A percentile compares a stretch with the other conserved stretches of the same genome.
Evolutionary conservation across 2,888 invertebrate species (phyloP).

Genomic region (Drosophila meridiana): DNA sequence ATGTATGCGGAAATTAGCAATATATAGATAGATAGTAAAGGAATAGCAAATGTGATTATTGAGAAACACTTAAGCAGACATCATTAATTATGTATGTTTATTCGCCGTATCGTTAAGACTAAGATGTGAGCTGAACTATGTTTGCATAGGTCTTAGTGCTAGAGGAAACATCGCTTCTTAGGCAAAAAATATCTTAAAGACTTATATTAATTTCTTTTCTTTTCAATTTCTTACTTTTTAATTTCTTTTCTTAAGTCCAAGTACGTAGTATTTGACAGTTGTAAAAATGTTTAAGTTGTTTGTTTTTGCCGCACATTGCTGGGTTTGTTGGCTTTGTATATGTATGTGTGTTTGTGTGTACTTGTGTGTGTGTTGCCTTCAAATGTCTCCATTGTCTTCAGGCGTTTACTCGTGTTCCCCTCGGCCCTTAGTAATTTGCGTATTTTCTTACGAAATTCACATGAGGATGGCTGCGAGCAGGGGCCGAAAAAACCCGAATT

Average conservation of each 20-base stretch:
- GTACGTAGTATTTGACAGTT: slow-evolving; percentile 20
- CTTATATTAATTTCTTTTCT: background rate
- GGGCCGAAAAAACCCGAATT: slow-evolving; percentile 50
- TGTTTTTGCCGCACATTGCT: slow-evolving; percentile 19
- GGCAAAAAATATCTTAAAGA: background rate
- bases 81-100: background rate
- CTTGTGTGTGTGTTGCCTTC: slow-evolving; percentile 28
- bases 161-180: background rate
- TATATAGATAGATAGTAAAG: background rate
- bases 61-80: background rate
- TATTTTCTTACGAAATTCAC: slow-evolving; percentile 38
- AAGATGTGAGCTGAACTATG: background rate
- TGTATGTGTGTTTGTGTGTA: background rate
- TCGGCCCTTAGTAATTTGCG: slow-evolving; percentile 57
- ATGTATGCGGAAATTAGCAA: background rate
- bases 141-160: no score
- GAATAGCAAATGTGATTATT: background rate
- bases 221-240: background rate
- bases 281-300: slow-evolving; percentile 21
- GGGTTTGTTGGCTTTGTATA: slow-evolving; percentile 26
- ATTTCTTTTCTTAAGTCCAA: background rate
- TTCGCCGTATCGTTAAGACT: no score
- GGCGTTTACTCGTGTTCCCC: slow-evolving; percentile 47
- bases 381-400: slow-evolving; percentile 67
- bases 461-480: slow-evolving; percentile 27